Base-by-base conservation (phyloP, 2,888 invertebrate genomes). In the Drosophila merina region DNA sequence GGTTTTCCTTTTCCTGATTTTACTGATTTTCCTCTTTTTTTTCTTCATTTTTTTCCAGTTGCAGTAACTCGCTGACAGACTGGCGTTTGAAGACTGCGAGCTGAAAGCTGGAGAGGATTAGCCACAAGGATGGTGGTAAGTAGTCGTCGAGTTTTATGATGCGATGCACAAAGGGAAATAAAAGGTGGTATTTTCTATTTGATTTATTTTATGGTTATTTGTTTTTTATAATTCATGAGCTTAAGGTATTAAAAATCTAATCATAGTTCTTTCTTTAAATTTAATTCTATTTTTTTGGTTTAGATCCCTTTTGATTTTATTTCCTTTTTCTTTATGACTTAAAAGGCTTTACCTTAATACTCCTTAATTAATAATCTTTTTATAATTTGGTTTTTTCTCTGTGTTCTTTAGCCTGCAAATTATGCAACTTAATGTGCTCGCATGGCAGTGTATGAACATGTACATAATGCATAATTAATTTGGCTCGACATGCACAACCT, bases 381-480 rank as follows among this genome's bases (percentile, higher is more conserved):
- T 20, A 44, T 44, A 44, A 25, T 20, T 44, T 44, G 20, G 20
- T 20, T 25, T 44, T 20, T 44, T 31, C 48, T 48, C 59, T 33
- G 52, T 38, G 44, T 38, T 25, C 25, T 20, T 44, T 9, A 10
- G 51, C 38, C 31, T 48, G 79, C 49, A 72, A 77, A 72, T 86
- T 84, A 88, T 86, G 85, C 82, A 82, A 71, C 88, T 86, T 86
- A 88, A 88, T 88, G 82, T 78, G 63, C 81, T 67, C 87, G 87
- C 67, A 57, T 51, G 71, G 38, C 40, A 47, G 31, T 83, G 57
- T 76, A 67, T 83, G 63, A 74, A 67, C 60, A 73, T 70, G 74
- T 70, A 77, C 85, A 84, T 83, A 83, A 83, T 83, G 87, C 75
- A 83, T 83, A 83, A 88, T 83, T 83, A 83, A 83, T 88, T 86